Conservation (phyloP, 1,140 invertebrate genomes). For the Tetragonula clypearis region DNA sequence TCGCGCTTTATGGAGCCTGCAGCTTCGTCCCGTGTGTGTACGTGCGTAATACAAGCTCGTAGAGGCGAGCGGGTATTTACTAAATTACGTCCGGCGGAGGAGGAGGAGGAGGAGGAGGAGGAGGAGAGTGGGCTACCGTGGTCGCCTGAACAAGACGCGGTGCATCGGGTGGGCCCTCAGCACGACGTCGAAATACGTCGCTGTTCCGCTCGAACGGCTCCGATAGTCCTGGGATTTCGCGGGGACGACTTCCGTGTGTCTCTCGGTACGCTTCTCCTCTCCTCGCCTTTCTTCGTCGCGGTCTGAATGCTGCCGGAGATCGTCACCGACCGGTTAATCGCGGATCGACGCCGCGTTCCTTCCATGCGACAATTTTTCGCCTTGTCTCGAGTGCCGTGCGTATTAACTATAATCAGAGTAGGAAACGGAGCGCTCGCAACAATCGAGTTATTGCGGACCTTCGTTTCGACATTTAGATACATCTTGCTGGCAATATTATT, state of each 20-base stretch:
- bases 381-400: too few relatives aligned
- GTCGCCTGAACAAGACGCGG: constrained; percentile 28
- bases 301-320: background rate
- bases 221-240: constrained; percentile 24
- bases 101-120: background rate
- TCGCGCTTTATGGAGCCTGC: constrained; percentile 59
- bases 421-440: too few relatives aligned
- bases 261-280: background rate
- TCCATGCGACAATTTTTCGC: background rate
- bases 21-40: constrained; percentile 29
- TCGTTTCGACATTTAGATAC: too few relatives aligned
- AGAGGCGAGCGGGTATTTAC: constrained; percentile 52
- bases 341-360: background rate
- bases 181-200: constrained; percentile 37
- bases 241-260: constrained; percentile 29
- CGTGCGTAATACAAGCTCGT: constrained; percentile 49
- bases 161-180: background rate
- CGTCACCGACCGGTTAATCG: background rate
- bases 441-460: too few relatives aligned
- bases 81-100: constrained; percentile 64
- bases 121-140: constrained; percentile 22
- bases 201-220: constrained; percentile 24
- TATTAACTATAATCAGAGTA: too few relatives aligned
- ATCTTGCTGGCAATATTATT: too few relatives aligned
- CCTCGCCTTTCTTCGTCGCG: background rate